These are phyloP conservation scores for Pogonus chalceus DNA, from an alignment of 1,140 invertebrate genomes.

Conservation along the genomic window DNA sequence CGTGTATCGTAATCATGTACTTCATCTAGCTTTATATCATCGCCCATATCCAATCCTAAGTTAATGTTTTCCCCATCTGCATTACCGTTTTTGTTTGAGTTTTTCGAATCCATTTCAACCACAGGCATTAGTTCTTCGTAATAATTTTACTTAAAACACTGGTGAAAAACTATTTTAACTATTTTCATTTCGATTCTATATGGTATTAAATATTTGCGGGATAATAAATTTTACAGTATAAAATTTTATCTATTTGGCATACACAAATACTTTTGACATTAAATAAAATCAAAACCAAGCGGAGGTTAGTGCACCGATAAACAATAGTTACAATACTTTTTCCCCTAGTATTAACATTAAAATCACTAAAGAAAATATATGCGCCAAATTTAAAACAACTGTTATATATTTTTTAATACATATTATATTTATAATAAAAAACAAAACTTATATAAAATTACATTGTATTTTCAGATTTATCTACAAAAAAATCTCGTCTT, in stretches of 20 bases:
- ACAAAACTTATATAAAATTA: not conserved
- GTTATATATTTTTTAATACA: not conserved
- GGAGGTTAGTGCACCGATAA: not conserved
- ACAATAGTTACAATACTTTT: not conserved
- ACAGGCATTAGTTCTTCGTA: slow-evolving; percentile 2
- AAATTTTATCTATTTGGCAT: not conserved
- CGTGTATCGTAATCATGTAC: slow-evolving; percentile 50
- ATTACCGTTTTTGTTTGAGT: slow-evolving; percentile 29
- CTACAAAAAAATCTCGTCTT: slow-evolving; percentile 50
- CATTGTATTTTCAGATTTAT: not conserved
- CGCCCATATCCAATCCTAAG: slow-evolving; percentile 32
- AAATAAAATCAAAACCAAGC: slow-evolving; percentile 6
- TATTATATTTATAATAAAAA: not conserved
- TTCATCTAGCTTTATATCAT: slow-evolving; percentile 34
- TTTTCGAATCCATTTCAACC: slow-evolving; percentile 29
- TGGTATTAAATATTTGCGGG: not conserved
- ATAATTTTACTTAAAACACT: not conserved
- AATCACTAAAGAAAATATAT: not conserved
- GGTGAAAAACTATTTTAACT: not conserved
- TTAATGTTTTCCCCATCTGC: slow-evolving; percentile 33
- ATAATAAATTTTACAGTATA: not conserved
- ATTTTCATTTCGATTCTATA: slow-evolving; percentile 2
- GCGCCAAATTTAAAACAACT: not conserved
- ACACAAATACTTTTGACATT: slow-evolving; percentile 4
- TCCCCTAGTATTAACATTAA: not conserved